phyloP scores from a whole-genome alignment of 2,113 vertebrate species.

The Gadus chalcogrammus region DNA sequence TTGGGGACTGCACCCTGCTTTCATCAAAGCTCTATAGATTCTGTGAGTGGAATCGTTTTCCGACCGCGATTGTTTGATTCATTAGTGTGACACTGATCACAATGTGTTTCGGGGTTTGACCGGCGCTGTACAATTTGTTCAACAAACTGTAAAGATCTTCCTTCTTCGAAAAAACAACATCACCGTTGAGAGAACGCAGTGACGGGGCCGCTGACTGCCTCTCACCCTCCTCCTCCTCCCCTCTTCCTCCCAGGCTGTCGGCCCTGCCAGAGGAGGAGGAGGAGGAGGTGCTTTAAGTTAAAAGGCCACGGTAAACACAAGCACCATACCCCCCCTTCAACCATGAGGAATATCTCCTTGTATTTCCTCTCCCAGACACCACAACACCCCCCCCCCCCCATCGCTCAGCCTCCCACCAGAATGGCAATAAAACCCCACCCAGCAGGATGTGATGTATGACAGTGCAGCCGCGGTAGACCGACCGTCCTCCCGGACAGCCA shows the following conservation, averaged over 20 bases:
- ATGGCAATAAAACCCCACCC: conserved; percentile 12
- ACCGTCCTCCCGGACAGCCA: not conserved
- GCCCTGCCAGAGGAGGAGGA: not conserved
- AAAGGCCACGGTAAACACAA: conserved; percentile 55
- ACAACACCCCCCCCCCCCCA: conserved; percentile 37
- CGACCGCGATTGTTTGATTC: too few relatives aligned
- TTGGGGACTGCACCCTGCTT: too few relatives aligned
- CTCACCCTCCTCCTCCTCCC: too few relatives aligned
- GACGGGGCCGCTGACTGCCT: too few relatives aligned
- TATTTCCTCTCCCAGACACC: conserved; percentile 40
- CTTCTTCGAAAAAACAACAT: conserved; percentile 47
- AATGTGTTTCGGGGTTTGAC: too few relatives aligned
- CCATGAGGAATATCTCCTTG: conserved; percentile 22
- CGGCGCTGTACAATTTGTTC: too few relatives aligned
- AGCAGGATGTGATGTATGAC: conserved; percentile 29
- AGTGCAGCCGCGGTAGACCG: not conserved
- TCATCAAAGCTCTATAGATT: too few relatives aligned
- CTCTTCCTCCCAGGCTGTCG: conserved; percentile 57
- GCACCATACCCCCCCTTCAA: conserved; percentile 1
- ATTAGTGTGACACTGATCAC: too few relatives aligned
- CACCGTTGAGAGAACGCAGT: conserved; percentile 72
- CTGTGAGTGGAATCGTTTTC: too few relatives aligned
- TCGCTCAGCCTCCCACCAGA: conserved; percentile 9
- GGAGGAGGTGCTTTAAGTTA: conserved; percentile 48
- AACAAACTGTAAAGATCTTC: conserved; percentile 7